These are phyloP conservation scores for Synanthedon tipuliformis DNA, from an alignment of 2,888 invertebrate genomes.

Conservation along the genomic window DNA sequence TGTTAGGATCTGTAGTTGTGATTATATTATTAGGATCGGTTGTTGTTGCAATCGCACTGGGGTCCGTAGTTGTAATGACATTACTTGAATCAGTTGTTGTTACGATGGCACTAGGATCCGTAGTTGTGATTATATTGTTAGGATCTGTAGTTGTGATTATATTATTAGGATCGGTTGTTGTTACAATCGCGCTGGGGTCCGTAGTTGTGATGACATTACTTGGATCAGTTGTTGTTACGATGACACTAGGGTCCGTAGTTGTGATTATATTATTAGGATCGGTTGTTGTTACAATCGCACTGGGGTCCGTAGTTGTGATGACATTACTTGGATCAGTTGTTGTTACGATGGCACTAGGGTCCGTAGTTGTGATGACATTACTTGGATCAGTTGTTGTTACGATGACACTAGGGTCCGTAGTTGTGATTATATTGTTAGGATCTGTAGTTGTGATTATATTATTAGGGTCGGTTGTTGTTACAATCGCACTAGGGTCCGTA, in stretches of 20 bases:
- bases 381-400: conserved; percentile 1
- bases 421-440: background rate
- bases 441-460: conserved; percentile 5
- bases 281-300: background rate
- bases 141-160: background rate
- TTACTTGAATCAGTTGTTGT: background rate
- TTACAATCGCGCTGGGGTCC: too few relatives aligned
- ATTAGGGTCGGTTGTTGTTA: conserved; percentile 3
- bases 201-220: too few relatives aligned
- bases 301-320: background rate
- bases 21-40: background rate
- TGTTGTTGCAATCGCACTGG: background rate
- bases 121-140: background rate
- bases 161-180: background rate
- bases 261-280: background rate
- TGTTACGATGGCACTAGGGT: conserved; percentile 2
- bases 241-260: conserved; percentile 3
- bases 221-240: background rate
- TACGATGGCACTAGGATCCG: background rate
- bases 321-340: background rate
- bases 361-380: conserved; percentile 1
- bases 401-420: conserved; percentile 1
- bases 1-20: background rate
- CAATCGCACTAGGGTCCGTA: conserved; percentile 2
- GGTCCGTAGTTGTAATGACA: background rate